A percentile compares a stretch with the other conserved stretches of the same genome.
Evolutionary conservation across 2,113 vertebrate genomes (phyloP).

Genomic region (Lophotis ruficrista): DNA sequence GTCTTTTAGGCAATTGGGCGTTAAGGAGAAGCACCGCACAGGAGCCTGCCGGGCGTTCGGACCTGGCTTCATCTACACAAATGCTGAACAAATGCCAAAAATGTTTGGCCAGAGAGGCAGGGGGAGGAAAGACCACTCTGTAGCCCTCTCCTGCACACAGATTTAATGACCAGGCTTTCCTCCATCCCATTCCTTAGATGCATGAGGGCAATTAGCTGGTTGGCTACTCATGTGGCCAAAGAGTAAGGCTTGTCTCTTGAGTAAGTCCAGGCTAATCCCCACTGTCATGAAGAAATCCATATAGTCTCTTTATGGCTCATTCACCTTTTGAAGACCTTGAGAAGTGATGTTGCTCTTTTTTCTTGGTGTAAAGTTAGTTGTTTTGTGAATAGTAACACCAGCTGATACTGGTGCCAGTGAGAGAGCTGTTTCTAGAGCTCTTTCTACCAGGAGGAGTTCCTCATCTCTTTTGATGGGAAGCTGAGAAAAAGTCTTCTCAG

Average conservation of each 20-base stretch:
- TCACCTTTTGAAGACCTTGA: not conserved
- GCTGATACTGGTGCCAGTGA: not conserved
- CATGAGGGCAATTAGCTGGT: not conserved
- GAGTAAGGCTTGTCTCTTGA: not conserved
- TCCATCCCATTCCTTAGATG: not conserved
- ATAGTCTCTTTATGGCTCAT: not conserved
- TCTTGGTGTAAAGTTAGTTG: not conserved
- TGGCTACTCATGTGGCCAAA: not conserved
- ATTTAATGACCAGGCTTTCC: not conserved
- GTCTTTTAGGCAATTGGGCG: not conserved
- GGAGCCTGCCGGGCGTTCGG: accelerated
- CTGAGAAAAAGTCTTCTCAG: not conserved
- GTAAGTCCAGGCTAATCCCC: not conserved
- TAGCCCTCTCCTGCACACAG: not conserved
- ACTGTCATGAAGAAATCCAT: not conserved
- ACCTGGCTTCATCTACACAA: not conserved
- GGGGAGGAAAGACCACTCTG: not conserved
- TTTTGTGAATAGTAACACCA: not conserved
- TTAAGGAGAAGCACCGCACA: not conserved
- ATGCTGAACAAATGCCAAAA: not conserved
- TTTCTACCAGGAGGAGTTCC: not conserved
- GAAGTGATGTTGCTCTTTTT: not conserved
- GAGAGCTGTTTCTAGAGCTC: not conserved
- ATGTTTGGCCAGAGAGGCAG: not conserved
- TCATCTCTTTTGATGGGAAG: not conserved